Base-by-base conservation (phyloP, 1,140 invertebrate genomes). In the Ips typographus region DNA sequence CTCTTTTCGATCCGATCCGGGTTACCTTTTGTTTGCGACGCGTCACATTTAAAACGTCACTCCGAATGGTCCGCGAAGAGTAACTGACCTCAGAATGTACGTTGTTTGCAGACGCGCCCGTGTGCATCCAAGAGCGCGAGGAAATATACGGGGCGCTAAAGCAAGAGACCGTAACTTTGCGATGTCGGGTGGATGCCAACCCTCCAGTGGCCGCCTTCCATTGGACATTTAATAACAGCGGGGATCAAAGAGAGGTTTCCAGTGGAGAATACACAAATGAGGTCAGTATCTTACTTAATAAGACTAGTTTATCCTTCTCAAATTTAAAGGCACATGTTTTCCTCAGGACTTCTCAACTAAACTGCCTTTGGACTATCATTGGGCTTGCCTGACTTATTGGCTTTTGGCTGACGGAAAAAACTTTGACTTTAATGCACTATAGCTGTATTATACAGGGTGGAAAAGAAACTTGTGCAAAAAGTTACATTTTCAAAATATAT, bases 221-320 rank as follows among this genome's bases (percentile, higher is more conserved):
- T 71, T 94, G 93, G 93, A 93, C 91, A 51, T 94, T 94, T 83
- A 94, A 94, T 82, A 93, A 92, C 78, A 92, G 91, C 51, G 91
- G 91, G 4, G 91, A 94, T 77, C 87, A 91, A 76, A 89, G 88
- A 1, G 90, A 93, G 77, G 84, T 94, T 52, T 85, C 91, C 4
- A 84, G 88, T 38, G 84, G 86, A 42, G 82, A 85, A 67, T 88
- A 86, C 77, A 86, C 87, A 65, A 87, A 84, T 74, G 84, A 85
- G 76, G 69, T 71, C 41, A 62, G 59, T 40, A 65, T 55, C n/a
- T 38, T 39, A 41, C 41, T 5, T 41, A 40, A 22, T 22, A 22
- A 22, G 22, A 22, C 22, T 22, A 22, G 22, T 22, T 22, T 22
- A 22, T 22, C 22, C 0, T 22, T 22, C 22, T 22, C 22, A 22